Base-by-base conservation (phyloP, 2,797 vertebrate genomes). In the Neostethus bicornis region DNA sequence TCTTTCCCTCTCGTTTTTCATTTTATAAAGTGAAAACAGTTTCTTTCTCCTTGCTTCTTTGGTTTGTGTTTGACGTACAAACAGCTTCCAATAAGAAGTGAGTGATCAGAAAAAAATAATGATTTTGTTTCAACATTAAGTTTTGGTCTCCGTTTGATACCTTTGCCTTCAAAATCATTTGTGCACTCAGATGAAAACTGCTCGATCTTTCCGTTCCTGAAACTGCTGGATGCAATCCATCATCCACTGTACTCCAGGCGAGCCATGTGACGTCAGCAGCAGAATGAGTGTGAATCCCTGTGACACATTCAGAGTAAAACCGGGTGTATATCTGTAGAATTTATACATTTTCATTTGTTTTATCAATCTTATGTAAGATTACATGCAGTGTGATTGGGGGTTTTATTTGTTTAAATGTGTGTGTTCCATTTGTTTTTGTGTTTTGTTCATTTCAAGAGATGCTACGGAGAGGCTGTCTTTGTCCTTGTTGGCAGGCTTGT, bases 121-220 rank as follows among this genome's bases (percentile, higher is more conserved):
- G 29, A 7, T 54, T 66, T n/a, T 44, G 14, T 49, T 9, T 26
- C 55, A 44, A 57, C 45, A 19, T 58, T 16, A 35, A 23, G 1
- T 16, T 41, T 61, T 13, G 51, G 25, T 55, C 59, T 67, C 48
- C 48, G 61, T 28, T 59, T 26, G 37, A 21, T 8, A 12, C 9
- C 6, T 28, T 3, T 4, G 13, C 39, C 5, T 45, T 12, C 25
- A 8, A 19, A 44, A 6, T 31, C 7, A 39, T 26, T 29, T 56
- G 19, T 48, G 7, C n/a, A 11, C 53, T 52, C 79, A 77, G 75
- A 87, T 83, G 85, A 77, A 75, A 70, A 77, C 44, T 14, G 11
- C 71, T 69, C 66, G 85, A 73, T 81, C 55, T 42, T 53, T 69
- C 66, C 10, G 8, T 66, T 76, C 72, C 58, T 68, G 56, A 31